Conservation (phyloP, 2,113 vertebrate genomes). For the Oncorhynchus tshawytscha region DNA sequence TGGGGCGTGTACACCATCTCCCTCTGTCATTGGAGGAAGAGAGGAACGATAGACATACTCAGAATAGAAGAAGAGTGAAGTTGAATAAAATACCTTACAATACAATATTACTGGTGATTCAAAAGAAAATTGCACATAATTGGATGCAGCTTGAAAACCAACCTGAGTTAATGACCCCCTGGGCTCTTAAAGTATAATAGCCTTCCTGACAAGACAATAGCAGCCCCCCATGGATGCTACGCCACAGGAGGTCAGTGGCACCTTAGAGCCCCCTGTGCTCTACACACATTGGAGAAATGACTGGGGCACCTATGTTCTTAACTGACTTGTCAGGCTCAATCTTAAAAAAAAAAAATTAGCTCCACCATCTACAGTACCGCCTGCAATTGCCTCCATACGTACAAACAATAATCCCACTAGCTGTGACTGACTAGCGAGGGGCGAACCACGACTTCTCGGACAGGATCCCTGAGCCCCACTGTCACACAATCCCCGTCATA, state of each 20-base stretch:
- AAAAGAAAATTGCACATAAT: constrained; percentile 43
- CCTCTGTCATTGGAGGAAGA: constrained; percentile 69
- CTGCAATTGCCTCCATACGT: constrained; percentile 46
- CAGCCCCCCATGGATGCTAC: constrained; percentile 35
- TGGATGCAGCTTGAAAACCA: neutral
- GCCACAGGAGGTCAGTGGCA: neutral
- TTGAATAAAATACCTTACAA: constrained; percentile 1
- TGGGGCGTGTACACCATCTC: constrained; percentile 95
- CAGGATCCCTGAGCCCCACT: constrained; percentile 10
- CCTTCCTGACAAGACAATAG: neutral
- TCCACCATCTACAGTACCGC: constrained; percentile 1
- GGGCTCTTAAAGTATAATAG: constrained; percentile 18
- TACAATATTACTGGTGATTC: constrained; percentile 30
- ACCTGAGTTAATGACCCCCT: constrained; percentile 36
- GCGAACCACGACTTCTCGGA: neutral
- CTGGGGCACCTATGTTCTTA: constrained; percentile 24
- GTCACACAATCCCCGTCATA: constrained; percentile 4
- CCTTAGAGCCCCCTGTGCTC: no score
- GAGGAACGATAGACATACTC: neutral
- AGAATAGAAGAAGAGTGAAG: neutral
- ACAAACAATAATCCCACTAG: constrained; percentile 1
- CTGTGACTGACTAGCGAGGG: neutral
- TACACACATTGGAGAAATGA: constrained; percentile 32
- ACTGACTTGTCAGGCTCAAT: no score
- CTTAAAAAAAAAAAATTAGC: no score